Evolutionary conservation across 1,140 invertebrate species (phyloP), one percentile per base, ranked within the genome.

Genomic region (Caerostris darwini): DNA sequence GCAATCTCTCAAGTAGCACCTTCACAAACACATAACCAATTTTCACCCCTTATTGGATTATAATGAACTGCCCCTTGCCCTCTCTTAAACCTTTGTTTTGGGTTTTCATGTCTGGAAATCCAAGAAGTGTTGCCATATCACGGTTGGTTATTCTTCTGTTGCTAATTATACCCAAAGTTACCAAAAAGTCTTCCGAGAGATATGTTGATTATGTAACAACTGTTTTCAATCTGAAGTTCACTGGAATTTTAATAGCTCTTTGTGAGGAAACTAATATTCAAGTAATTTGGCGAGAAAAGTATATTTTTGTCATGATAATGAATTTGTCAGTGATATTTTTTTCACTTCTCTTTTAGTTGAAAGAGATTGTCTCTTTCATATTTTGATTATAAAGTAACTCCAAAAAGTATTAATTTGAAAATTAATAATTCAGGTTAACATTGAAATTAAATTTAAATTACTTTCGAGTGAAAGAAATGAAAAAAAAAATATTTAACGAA

Each of bases 131-230:
- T 77, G 71, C 71, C 71, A 77, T 77, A 34, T 0, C 34, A 77
- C 50, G 7, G 8, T 77, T 77, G 6, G 50, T 77, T 77, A 77
- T 77, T 77, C 71, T 77, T 77, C 71, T 77, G 10, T 6, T 67
- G 34, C 82, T 83, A 83, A 83, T 83, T 83, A 57, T 77, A 5
- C 34, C 71, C 82, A 19, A 57, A 34, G 82, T 58, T 58, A 58
- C 82, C 53, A 57, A 83, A 58, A 83, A 83, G 54, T 34, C 34
- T 58, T 58, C 71, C 53, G 19, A 53, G 34, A 77, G 71, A 77
- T 83, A 83, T 83, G 82, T 83, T 83, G 82, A 83, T 83, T 58
- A 83, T 83, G 82, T 58, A 83, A 83, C 82, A 83, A 54, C 82
- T 83, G 82, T 83, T 83, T 83, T 83, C 82, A 58, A 83, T 83